phyloP scores from a whole-genome alignment of 2,888 invertebrate species.

The Homarus gammarus region DNA sequence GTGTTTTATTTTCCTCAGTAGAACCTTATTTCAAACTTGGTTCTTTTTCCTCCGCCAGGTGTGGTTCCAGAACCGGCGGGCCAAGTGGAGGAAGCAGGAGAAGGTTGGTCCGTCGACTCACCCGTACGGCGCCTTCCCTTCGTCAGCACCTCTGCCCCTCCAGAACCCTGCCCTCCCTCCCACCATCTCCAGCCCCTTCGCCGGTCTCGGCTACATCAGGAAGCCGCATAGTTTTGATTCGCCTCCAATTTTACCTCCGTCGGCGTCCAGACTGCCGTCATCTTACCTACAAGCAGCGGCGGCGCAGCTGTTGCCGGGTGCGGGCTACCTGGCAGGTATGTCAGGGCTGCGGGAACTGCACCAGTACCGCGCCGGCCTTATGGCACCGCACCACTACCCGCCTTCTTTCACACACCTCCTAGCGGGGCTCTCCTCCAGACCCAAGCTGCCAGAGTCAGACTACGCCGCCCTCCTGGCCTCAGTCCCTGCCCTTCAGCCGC shows the following conservation, averaged over 20 bases:
- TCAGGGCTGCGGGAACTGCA: conserved; percentile 49
- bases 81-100: conserved; percentile 75
- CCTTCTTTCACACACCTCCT: conserved; percentile 90
- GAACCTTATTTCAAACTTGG: neutral
- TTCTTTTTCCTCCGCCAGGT: conserved; percentile 54
- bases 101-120: conserved; percentile 74
- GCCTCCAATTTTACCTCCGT: conserved; percentile 59
- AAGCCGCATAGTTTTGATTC: conserved; percentile 68
- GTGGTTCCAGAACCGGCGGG: conserved; percentile 75
- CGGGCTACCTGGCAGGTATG: conserved; percentile 64
- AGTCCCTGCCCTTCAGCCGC: conserved; percentile 79
- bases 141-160: conserved; percentile 63
- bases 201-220: conserved; percentile 61
- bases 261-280: conserved; percentile 65
- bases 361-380: conserved; percentile 68
- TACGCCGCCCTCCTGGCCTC: conserved; percentile 78
- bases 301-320: conserved; percentile 66
- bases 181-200: conserved; percentile 66
- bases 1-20: no score
- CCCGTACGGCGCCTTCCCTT: conserved; percentile 69
- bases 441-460: conserved; percentile 79
- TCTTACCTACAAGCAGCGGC: conserved; percentile 71
- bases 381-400: conserved; percentile 69
- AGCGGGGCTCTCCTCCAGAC: conserved; percentile 86
- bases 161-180: conserved; percentile 71